A percentile compares a stretch with the other conserved stretches of the same genome.
phyloP scores from a whole-genome alignment of 2,888 invertebrate species.

The Laothoe populi region DNA sequence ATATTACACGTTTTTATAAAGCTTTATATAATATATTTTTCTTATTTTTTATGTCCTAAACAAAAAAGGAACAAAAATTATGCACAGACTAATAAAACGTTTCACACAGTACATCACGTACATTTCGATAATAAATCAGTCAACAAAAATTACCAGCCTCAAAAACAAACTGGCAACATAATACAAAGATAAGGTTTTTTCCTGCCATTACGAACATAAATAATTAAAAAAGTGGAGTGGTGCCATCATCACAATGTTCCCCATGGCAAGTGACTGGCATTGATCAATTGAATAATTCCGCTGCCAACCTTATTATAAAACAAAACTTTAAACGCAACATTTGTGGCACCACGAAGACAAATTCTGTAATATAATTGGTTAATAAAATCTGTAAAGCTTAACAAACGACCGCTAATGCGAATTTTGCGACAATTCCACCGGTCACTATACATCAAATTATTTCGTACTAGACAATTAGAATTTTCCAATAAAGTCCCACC shows the following conservation, averaged over 20 bases:
- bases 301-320: not conserved
- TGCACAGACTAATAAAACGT: not conserved
- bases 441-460: not conserved
- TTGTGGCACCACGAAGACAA: not conserved
- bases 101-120: conserved; percentile 39
- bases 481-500: not conserved
- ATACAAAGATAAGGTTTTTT: conserved; percentile 2
- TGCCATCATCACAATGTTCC: conserved; percentile 3
- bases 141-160: conserved; percentile 34
- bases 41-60: conserved; percentile 36
- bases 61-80: conserved; percentile 42
- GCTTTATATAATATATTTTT: conserved; percentile 48
- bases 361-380: not conserved
- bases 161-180: conserved; percentile 35
- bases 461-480: not conserved
- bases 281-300: not conserved
- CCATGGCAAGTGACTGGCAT: conserved; percentile 11
- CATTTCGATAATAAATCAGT: conserved; percentile 32
- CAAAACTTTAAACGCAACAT: not conserved
- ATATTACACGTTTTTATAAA: conserved; percentile 46
- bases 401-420: not conserved
- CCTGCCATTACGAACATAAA: conserved; percentile 33
- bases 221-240: conserved; percentile 37
- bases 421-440: not conserved
- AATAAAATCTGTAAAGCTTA: not conserved